Base-by-base conservation (phyloP, 2,113 vertebrate genomes). In the Colius striatus region DNA sequence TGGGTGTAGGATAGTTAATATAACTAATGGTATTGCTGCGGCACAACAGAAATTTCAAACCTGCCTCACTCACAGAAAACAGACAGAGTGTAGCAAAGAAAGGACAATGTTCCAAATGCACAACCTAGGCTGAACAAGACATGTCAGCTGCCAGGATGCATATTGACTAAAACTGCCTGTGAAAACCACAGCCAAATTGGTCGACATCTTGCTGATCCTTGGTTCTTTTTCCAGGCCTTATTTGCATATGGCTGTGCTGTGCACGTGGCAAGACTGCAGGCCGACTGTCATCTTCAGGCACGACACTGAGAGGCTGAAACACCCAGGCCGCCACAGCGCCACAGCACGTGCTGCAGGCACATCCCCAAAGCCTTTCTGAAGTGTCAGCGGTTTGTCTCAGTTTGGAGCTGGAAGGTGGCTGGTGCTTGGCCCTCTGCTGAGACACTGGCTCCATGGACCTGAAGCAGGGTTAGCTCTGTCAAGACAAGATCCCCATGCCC, bases 321-420 rank as follows among this genome's bases (percentile, higher is more conserved):
- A 1, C 1, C 1, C 15, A 10, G 30, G 61, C 73, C 20, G 54
- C 32, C 17, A 27, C 1, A 1, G 29, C 2, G 48, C 0, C 0
- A 43, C 0, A 0, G 34, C 8, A 1, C 3, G 22, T 54, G 55
- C 34, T 15, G 47, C 62, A 48, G 65, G 25, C 53, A 27, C 9
- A 4, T 1, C 20, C 2, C 4, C 17, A 3, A 1, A 54, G 14
- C 26, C 34, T 17, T 66, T 9, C 7, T 7, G 63, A 36, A 1
- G 0, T 3, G 5, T 3, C 30, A 10, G 70, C 19, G 27, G 21
- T 30, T 20, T 2, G 3, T n/a, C 32, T 30, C 5, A 0, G 5
- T 7, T 17, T 5, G 17, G 21, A 43, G 84, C 17, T 3, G 23
- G 17, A 11, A 0, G 2, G 32, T 0, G 2, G 23, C 26, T 6